These are phyloP conservation scores for Coptodon rendalli DNA, from an alignment of 2,113 vertebrate species.

Conservation along the genomic window DNA sequence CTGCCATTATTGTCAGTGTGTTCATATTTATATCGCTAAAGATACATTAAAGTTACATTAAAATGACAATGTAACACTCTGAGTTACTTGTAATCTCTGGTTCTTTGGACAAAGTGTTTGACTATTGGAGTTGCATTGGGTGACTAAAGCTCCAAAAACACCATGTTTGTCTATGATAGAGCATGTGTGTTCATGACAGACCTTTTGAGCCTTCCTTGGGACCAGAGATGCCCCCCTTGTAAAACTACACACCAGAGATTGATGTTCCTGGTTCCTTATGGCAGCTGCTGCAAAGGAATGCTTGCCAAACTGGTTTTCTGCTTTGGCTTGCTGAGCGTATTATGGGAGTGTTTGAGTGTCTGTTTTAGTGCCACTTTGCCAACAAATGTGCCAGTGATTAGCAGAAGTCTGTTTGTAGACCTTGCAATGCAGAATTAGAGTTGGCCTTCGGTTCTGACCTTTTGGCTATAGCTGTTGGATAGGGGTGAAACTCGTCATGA, in stretches of 20 bases:
- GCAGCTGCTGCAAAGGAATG: neutral
- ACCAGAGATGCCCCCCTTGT: neutral
- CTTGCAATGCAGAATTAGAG: neutral
- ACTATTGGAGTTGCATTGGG: accelerated
- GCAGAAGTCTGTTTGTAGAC: neutral
- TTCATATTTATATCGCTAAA: neutral
- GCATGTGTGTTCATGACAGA: neutral
- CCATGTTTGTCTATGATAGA: neutral
- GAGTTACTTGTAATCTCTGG: neutral
- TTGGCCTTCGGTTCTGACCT: neutral
- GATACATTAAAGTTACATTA: neutral
- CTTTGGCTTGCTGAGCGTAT: neutral
- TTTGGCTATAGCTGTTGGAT: neutral
- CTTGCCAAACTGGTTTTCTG: neutral
- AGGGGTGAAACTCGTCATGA: neutral
- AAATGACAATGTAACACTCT: neutral
- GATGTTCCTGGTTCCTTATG: neutral
- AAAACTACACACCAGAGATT: neutral
- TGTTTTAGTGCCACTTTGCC: neutral
- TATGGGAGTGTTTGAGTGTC: neutral
- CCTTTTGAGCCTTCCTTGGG: neutral
- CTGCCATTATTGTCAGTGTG: neutral
- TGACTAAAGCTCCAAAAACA: neutral
- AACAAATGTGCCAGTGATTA: neutral
- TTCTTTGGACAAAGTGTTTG: neutral